Evolutionary conservation across 2,113 vertebrate species (phyloP).

Genomic region (Neodon shergylaensis): DNA sequence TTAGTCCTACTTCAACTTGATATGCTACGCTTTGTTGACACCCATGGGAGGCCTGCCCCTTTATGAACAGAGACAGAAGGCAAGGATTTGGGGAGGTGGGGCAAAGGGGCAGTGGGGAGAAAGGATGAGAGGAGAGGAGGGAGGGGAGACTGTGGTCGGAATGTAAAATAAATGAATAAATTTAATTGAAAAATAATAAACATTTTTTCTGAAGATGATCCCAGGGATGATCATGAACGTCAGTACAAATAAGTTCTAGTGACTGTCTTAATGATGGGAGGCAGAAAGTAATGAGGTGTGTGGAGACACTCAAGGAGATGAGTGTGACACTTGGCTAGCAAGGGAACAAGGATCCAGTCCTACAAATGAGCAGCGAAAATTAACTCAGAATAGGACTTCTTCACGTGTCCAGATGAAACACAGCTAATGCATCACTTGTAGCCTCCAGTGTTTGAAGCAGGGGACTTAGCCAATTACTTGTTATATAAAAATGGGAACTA

Average conservation of each 20-base stretch:
- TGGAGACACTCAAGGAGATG: neutral
- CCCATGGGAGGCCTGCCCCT: neutral
- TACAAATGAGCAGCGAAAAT: neutral
- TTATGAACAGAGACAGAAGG: neutral
- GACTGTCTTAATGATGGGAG: neutral
- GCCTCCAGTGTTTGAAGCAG: neutral
- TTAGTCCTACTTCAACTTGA: neutral
- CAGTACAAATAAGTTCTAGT: neutral
- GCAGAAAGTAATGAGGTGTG: neutral
- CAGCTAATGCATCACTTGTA: neutral
- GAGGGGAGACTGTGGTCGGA: neutral
- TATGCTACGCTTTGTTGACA: neutral
- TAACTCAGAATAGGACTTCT: neutral
- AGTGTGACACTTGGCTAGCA: neutral
- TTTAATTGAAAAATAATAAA: too few relatives aligned
- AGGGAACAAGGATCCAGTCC: neutral
- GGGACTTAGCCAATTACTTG: neutral
- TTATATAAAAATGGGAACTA: neutral
- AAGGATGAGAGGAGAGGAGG: neutral
- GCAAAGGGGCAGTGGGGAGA: neutral
- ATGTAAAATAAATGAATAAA: neutral
- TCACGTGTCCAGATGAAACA: neutral
- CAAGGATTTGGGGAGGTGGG: neutral
- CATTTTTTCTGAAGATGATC: neutral
- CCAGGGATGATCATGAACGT: neutral